These are phyloP conservation scores for Pseudonaja textilis DNA, from an alignment of 2,113 vertebrate species.

Conservation along the genomic window DNA sequence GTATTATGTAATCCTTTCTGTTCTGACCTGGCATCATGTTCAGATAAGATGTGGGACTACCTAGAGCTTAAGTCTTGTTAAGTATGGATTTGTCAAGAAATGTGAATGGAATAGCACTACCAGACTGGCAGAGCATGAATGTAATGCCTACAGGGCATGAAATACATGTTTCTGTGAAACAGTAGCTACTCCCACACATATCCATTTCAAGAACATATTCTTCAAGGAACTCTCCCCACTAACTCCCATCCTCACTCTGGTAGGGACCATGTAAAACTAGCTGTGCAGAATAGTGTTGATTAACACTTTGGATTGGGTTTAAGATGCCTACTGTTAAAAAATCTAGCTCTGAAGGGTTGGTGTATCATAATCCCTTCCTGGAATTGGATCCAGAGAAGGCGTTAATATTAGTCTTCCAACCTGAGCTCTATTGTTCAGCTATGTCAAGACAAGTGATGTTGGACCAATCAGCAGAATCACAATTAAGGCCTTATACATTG, in stretches of 20 bases:
- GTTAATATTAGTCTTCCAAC: neutral
- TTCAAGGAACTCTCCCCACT: slow-evolving; percentile 26
- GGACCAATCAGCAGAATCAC: neutral
- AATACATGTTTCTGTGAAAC: slow-evolving; percentile 50
- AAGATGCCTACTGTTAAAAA: neutral
- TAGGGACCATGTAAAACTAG: slow-evolving; percentile 8
- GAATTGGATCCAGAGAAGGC: slow-evolving; percentile 13
- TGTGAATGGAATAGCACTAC: slow-evolving; percentile 22
- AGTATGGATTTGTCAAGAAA: slow-evolving; percentile 33
- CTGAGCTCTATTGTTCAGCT: slow-evolving; percentile 1
- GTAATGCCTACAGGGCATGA: slow-evolving; percentile 38
- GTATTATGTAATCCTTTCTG: neutral
- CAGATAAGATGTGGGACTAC: slow-evolving; percentile 11
- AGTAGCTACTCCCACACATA: slow-evolving; percentile 50
- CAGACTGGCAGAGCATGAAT: slow-evolving; percentile 42
- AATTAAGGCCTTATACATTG: neutral
- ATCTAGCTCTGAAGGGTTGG: neutral
- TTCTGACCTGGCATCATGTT: slow-evolving; percentile 25
- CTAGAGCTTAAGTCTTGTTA: neutral
- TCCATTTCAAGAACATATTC: slow-evolving; percentile 53
- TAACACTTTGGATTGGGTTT: slow-evolving; percentile 6
- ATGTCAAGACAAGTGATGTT: neutral
- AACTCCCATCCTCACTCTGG: neutral
- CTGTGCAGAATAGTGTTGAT: neutral
- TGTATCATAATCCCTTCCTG: slow-evolving; percentile 19